A percentile compares a stretch with the other conserved stretches of the same genome.
Evolutionary conservation across 2,797 vertebrate species (phyloP).

Genomic region (Notolabrus celidotus): DNA sequence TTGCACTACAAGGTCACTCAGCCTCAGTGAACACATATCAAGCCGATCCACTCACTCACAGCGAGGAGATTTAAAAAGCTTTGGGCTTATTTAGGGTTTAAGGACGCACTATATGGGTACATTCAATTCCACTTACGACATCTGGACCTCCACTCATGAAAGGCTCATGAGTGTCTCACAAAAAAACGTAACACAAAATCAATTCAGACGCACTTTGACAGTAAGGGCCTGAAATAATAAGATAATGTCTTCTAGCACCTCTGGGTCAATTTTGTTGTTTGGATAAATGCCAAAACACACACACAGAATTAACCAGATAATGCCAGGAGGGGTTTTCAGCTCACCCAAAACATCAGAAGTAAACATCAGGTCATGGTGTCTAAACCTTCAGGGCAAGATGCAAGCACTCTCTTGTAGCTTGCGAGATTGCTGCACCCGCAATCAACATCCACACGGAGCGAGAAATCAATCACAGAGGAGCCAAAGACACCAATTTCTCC

Average conservation of each 20-base stretch:
- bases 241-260: constrained; percentile 12
- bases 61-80: constrained; percentile 28
- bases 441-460: constrained; percentile 28
- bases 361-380: constrained; percentile 30
- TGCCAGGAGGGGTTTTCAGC: constrained; percentile 10
- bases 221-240: not conserved
- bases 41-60: constrained; percentile 10
- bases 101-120: not conserved
- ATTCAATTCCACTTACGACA: not conserved
- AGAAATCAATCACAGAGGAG: constrained; percentile 40
- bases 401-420: constrained; percentile 14
- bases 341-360: constrained; percentile 7
- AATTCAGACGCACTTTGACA: constrained; percentile 1
- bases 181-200: too few species aligned
- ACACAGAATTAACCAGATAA: constrained; percentile 8
- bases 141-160: constrained; percentile 10
- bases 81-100: constrained; percentile 1
- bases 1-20: constrained; percentile 31
- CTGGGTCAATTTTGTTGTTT: constrained; percentile 4
- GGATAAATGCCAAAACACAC: constrained; percentile 18
- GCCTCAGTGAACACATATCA: constrained; percentile 5
- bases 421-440: constrained; percentile 4
- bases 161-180: not conserved
- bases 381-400: constrained; percentile 9
- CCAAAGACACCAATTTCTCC: constrained; percentile 38